phyloP scores from a whole-genome alignment of 35 echinoderm and acorn worm genomes.

The Antedon bifida region DNA sequence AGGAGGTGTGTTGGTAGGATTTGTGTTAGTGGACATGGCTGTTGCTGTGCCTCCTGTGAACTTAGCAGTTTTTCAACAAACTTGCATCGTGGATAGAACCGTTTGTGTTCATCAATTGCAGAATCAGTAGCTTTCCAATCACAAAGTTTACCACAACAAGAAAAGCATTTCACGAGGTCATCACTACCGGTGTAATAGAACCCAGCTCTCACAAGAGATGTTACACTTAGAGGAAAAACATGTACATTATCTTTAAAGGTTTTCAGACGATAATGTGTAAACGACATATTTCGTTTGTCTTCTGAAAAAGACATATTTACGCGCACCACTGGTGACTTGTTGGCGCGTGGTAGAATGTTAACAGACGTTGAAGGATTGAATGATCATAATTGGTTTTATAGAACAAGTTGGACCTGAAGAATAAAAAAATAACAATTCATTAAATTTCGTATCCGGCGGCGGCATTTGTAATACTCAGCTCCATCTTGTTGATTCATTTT shows the following conservation, averaged over 20 bases:
- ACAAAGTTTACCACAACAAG: neutral
- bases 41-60: no score
- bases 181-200: conserved; percentile 10
- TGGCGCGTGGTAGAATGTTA: no score
- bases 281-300: no score
- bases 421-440: no score
- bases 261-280: conserved; percentile 8
- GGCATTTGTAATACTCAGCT: no score
- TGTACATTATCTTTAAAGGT: conserved; percentile 48
- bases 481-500: no score
- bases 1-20: neutral
- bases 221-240: conserved; percentile 21
- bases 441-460: no score
- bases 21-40: neutral
- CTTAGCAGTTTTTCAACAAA: neutral
- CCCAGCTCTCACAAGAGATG: conserved; percentile 12
- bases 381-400: no score
- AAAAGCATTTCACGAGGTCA: conserved; percentile 17
- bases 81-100: conserved; percentile 7
- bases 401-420: no score
- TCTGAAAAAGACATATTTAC: no score
- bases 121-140: conserved; percentile 4
- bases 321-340: no score
- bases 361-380: no score
- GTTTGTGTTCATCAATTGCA: conserved; percentile 14